Evolutionary conservation across 2,888 invertebrate species (phyloP).

Genomic region (Cephus nigrinus): DNA sequence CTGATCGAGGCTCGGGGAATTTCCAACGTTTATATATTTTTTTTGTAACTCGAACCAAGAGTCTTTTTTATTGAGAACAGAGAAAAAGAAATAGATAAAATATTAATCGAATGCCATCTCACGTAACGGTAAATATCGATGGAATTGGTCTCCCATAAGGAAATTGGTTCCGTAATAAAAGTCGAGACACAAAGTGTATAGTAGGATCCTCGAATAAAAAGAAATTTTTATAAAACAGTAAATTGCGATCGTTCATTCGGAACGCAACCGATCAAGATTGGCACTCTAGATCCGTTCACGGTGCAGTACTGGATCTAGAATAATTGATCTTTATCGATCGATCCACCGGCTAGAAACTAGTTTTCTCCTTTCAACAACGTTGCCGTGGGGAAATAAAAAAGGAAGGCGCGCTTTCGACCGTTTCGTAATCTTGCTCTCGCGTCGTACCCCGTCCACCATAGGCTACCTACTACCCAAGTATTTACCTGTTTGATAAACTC

Average conservation of each 20-base stretch:
- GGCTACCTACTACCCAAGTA: background rate
- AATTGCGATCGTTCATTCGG: background rate
- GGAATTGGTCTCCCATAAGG: background rate
- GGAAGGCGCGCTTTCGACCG: constrained; percentile 34
- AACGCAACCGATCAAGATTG: background rate
- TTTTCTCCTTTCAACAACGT: constrained; percentile 30
- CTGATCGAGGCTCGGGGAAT: background rate
- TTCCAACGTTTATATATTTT: background rate
- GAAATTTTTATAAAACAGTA: background rate
- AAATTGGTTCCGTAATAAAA: background rate
- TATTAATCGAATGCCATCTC: background rate
- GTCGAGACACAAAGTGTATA: background rate
- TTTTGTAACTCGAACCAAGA: background rate
- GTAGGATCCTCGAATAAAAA: background rate
- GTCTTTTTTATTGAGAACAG: background rate
- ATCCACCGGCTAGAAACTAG: constrained; percentile 14
- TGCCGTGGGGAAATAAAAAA: constrained; percentile 35
- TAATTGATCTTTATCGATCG: constrained; percentile 30
- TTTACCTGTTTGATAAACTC: background rate
- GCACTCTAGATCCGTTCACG: background rate
- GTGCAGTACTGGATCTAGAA: background rate
- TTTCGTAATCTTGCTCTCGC: constrained; percentile 32
- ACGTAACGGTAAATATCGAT: background rate
- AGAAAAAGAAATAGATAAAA: background rate
- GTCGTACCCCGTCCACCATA: background rate